Conservation (phyloP, 2,113 vertebrate species). For the Leptosomus discolor region DNA sequence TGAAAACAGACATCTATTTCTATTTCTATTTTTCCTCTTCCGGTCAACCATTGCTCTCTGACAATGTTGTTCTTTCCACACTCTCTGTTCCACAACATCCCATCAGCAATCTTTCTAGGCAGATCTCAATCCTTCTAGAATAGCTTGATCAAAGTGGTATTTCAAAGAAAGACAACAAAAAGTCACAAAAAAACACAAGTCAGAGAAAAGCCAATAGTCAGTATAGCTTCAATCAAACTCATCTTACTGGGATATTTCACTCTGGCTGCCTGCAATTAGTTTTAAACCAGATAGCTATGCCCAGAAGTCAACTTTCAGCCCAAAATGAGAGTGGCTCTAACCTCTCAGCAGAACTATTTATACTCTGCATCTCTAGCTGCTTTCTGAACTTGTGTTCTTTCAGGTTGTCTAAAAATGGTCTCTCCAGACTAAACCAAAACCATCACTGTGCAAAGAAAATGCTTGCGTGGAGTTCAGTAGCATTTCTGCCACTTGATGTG, state of each 20-base stretch:
- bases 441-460: not conserved
- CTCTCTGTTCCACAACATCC: not conserved
- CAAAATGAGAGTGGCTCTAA: not conserved
- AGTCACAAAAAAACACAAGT: not conserved
- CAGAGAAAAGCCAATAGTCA: not conserved
- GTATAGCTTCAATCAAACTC: not conserved
- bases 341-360: not conserved
- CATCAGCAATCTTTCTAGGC: not conserved
- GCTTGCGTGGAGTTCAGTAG: not conserved
- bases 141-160: not conserved
- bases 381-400: not conserved
- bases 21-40: not conserved
- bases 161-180: not conserved
- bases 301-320: not conserved
- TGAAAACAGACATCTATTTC: not conserved
- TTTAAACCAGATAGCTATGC: not conserved
- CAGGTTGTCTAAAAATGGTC: not conserved
- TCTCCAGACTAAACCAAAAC: not conserved
- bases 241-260: not conserved
- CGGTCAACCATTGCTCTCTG: not conserved
- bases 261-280: not conserved
- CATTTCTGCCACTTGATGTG: not conserved
- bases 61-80: not conserved
- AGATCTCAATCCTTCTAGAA: not conserved
- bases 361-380: not conserved